phyloP scores from a whole-genome alignment of 2,797 vertebrate species.

The Labeo calbasu region DNA sequence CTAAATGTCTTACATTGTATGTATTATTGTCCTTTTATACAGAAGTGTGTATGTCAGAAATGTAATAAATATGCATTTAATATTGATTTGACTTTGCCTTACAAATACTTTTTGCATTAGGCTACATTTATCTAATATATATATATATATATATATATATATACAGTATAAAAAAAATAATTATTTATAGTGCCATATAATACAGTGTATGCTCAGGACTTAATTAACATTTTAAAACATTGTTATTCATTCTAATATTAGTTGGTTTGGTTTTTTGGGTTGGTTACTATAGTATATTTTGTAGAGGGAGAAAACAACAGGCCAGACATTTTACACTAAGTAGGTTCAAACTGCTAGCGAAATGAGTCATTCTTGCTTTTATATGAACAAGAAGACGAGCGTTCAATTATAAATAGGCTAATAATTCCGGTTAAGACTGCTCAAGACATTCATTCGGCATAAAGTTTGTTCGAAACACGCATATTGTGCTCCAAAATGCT shows the following conservation, averaged over 20 bases:
- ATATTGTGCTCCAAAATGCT: neutral
- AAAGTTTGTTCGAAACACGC: neutral
- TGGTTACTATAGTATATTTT: neutral
- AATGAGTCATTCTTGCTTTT: neutral
- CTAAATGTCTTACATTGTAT: constrained; percentile 33
- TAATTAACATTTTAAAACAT: neutral
- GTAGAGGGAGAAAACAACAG: neutral
- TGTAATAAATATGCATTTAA: constrained; percentile 40
- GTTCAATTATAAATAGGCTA: neutral
- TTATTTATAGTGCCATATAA: too few relatives aligned
- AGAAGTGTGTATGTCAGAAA: constrained; percentile 32
- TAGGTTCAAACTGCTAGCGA: neutral
- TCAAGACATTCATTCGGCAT: neutral
- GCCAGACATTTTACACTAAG: neutral
- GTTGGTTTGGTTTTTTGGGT: neutral
- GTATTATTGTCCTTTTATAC: constrained; percentile 37
- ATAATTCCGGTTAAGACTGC: neutral
- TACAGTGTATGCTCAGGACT: too few relatives aligned
- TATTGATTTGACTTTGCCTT: neutral
- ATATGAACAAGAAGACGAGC: neutral
- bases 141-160: too few relatives aligned
- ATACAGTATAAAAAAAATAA: too few relatives aligned
- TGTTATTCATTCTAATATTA: neutral
- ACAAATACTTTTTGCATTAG: neutral
- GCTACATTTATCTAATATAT: too few relatives aligned